Base-by-base conservation (phyloP, 2,113 vertebrate genomes). In the Sula dactylatra region DNA sequence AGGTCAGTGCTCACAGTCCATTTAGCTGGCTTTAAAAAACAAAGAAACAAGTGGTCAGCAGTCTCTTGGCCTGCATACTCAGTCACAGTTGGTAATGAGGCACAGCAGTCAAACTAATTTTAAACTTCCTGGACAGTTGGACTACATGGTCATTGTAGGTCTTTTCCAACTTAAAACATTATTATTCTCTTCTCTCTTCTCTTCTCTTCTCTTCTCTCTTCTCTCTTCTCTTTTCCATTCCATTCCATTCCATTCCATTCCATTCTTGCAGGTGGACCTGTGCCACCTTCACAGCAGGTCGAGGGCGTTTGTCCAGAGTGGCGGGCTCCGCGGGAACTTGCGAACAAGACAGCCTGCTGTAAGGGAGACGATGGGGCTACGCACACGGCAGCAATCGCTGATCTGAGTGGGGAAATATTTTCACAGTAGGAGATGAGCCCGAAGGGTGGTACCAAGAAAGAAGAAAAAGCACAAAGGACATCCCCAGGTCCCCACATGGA, bases 311-410 rank as follows among this genome's bases (percentile, higher is more conserved):
- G 54, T 21, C 14, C 62, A 7, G 42, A 6, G 13, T 0, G 1
- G 13, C 20, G 49, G 16, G 59, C 27, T 52, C 65, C 15, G 38
- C 0, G 0, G 64, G 58, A 31, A 14, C 5, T 2, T 5, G 8
- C 0, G 3, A 10, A 5, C 1, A 6, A 34, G 62, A 21, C 18
- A 5, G 2, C 24, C 31, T 26, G 16, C 38, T 26, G 20, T 49
- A 32, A 29, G 16, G 54, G 10, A 49, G 14, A 2, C 0, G 4
- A 20, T 2, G 32, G 52, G 13, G 24, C 18, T 40, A 14, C 29
- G 8, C 31, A 3, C 34, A 10, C 0, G 0, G 38, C 70, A 34
- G 17, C 0, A 0, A 42, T 11, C 15, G 47, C 89, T 7, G n/a
- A 25, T 2, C 55, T 0, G 0, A 8, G 55, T 1, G 9, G 10